These are phyloP conservation scores for Pocillopora grandis DNA, from an alignment of 92 coral and sea anemone genomes.

Conservation along the genomic window DNA sequence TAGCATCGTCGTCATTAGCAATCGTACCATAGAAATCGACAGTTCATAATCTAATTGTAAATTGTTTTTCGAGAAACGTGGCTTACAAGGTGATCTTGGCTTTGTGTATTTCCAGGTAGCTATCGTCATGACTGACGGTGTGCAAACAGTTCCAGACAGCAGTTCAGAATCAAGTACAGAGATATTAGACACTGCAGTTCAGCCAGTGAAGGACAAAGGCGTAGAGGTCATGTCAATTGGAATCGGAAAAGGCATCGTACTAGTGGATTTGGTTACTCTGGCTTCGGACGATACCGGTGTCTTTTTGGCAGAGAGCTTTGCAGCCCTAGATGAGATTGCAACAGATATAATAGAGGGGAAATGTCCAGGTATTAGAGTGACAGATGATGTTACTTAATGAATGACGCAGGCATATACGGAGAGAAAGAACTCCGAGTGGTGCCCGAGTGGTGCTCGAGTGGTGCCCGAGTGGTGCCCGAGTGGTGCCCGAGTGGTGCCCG, in stretches of 20 bases:
- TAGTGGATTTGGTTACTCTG: constrained; percentile 15
- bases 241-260: background rate
- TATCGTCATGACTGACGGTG: constrained; percentile 39
- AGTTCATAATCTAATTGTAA: background rate
- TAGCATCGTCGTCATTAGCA: too few species aligned
- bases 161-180: background rate
- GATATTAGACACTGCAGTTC: background rate
- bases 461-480: too few species aligned
- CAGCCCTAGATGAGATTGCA: background rate
- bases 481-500: too few species aligned
- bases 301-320: constrained; percentile 14
- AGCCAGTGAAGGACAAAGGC: constrained; percentile 35
- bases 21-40: too few species aligned
- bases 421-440: too few species aligned
- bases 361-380: constrained; percentile 28
- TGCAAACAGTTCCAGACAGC: constrained; percentile 7
- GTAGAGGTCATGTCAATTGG: constrained; percentile 24
- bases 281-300: constrained; percentile 18
- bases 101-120: constrained; percentile 4
- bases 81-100: background rate
- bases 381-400: too few species aligned
- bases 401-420: too few species aligned
- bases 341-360: constrained; percentile 5
- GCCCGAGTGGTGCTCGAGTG: too few species aligned
- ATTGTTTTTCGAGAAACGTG: background rate